Percentiles rank a stretch among this genome's conserved stretches.
Evolutionary conservation across 2,888 invertebrate species (phyloP).

Genomic region (Xestoiulus laeticollis): DNA sequence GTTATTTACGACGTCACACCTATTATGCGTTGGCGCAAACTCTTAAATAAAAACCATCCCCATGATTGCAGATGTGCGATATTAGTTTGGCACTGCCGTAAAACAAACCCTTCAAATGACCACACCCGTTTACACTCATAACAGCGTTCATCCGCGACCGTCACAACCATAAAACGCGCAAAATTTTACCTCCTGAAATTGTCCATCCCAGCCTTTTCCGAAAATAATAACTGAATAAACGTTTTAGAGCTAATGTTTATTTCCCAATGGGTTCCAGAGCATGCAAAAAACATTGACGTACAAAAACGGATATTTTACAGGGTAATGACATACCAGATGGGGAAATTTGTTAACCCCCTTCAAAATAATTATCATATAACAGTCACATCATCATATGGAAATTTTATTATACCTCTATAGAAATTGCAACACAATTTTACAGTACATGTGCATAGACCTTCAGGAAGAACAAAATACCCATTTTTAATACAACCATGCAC

Average conservation of each 20-base stretch:
- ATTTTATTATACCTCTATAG: no score
- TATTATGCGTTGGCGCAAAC: neutral
- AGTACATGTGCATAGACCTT: no score
- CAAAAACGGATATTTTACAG: no score
- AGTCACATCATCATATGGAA: no score
- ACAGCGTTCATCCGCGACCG: neutral
- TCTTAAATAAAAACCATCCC: conserved; percentile 6
- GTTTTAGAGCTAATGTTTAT: neutral
- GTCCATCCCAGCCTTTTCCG: neutral
- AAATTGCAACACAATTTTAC: no score
- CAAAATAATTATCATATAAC: no score
- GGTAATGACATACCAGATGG: no score
- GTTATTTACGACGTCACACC: neutral
- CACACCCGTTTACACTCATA: conserved; percentile 37
- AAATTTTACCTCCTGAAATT: conserved; percentile 6
- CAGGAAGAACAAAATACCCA: no score
- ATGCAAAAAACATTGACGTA: no score
- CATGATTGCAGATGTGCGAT: neutral
- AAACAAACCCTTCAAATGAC: conserved; percentile 23
- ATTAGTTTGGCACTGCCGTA: conserved; percentile 10
- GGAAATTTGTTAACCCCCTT: no score
- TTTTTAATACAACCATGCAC: no score
- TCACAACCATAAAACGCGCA: conserved; percentile 4
- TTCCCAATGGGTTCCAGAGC: neutral
- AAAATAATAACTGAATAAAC: neutral